Percentiles rank a stretch among this genome's conserved stretches.
Evolutionary conservation across 1,140 invertebrate species (phyloP).

Genomic region (Trachymyrmex cornetzi): DNA sequence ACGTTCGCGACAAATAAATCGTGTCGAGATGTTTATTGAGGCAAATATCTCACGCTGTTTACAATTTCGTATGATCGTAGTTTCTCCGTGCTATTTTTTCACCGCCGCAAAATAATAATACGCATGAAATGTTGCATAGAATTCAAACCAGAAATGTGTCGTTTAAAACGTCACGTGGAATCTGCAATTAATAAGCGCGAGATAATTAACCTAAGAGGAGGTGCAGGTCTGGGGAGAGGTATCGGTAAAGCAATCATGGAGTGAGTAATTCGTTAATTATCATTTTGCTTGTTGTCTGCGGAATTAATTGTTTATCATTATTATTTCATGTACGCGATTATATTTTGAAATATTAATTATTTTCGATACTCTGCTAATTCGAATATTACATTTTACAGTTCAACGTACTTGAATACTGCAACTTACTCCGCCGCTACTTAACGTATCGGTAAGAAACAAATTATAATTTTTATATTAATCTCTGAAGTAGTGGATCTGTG

Average conservation of each 20-base stretch:
- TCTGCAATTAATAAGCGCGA: not conserved
- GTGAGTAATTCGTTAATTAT: conserved; percentile 23
- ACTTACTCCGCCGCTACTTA: not conserved
- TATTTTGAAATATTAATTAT: conserved; percentile 16
- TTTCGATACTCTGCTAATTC: not conserved
- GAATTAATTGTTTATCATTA: conserved; percentile 20
- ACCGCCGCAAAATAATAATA: not conserved
- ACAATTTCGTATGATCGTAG: not conserved
- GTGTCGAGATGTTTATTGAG: not conserved
- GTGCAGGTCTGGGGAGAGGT: not conserved
- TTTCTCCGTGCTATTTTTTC: not conserved
- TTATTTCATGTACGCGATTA: not conserved
- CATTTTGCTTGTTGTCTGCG: not conserved
- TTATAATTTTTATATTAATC: conserved; percentile 4
- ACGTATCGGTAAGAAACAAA: not conserved
- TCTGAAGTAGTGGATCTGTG: not conserved
- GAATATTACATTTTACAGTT: not conserved
- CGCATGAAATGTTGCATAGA: not conserved
- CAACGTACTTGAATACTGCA: not conserved
- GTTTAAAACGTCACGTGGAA: not conserved
- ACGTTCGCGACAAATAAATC: not conserved
- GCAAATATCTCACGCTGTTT: not conserved
- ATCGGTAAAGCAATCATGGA: not conserved
- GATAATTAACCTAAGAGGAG: not conserved
- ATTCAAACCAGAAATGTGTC: not conserved